Base-by-base conservation (phyloP, 1,140 invertebrate species). In the Drosophila aff. region DNA sequence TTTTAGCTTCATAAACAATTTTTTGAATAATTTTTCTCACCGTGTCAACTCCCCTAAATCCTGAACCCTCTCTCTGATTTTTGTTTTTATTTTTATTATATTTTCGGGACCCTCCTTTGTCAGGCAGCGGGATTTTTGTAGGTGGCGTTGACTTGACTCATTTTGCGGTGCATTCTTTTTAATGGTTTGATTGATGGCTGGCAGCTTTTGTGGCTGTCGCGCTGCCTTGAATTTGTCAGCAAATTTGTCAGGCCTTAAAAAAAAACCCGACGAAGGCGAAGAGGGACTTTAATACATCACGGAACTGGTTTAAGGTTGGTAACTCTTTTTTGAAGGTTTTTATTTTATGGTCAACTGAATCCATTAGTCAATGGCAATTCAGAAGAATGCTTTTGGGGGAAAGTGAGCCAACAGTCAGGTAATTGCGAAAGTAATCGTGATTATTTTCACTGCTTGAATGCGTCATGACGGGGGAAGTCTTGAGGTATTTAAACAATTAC, bases 111-210 rank as follows among this genome's bases (percentile, higher is more conserved):
- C 43, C 16, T 53, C 41, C 52, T 46, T 53, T 23, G 44, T 57
- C 49, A 69, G 67, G 52, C 52, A 73, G 44, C 36, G 66, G 66
- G 49, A 71, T 71, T 79, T 44, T 89, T 81, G 77, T 90, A 90
- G 85, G 84, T 90, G 84, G 81, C 85, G 75, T 86, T 80, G 61
- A 68, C 67, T 80, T 85, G 76, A 86, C 61, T 85, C 82, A 90
- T 75, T 91, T 89, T 67, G 79, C 85, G 84, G 77, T 84, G 84
- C 84, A 89, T 89, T 89, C 84, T 76, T 90, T 90, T 90, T 90
- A 90, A 90, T 90, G 86, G 79, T 71, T 91, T 90, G 85, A 90
- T 90, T 90, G 85, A 90, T 90, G 85, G 79, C 86, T 87, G 80
- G 82, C 82, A 86, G 69, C 4, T 86, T 55, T 79, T 62, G 69